A percentile compares a stretch with the other conserved stretches of the same genome.
These are phyloP conservation scores for Heliopora coerulea DNA, from an alignment of 92 coral and sea anemone species.

Conservation along the genomic window DNA sequence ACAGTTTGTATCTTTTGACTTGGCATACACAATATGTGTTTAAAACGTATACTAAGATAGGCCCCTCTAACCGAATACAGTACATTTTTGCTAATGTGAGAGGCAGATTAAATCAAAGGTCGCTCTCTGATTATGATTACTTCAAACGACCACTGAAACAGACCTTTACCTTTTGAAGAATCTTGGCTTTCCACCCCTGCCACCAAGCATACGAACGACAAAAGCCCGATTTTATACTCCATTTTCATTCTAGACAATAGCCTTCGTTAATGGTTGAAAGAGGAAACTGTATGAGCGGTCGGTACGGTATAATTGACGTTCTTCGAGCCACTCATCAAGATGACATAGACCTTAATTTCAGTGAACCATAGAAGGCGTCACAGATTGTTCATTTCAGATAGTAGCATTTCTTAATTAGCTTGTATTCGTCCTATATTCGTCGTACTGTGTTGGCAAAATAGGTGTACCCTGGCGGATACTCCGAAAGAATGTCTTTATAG, in stretches of 20 bases:
- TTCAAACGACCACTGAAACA: neutral
- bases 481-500: neutral
- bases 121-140: neutral
- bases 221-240: neutral
- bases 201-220: neutral
- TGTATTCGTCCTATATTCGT: neutral
- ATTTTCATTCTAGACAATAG: neutral
- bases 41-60: too few relatives aligned
- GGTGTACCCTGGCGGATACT: neutral
- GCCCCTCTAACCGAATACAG: too few relatives aligned
- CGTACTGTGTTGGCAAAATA: neutral
- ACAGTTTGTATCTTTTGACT: too few relatives aligned
- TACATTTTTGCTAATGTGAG: too few relatives aligned
- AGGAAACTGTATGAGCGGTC: neutral
- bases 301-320: neutral
- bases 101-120: too few relatives aligned
- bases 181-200: neutral
- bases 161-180: slow-evolving; percentile 9
- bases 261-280: neutral
- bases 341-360: neutral
- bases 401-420: neutral
- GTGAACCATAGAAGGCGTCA: neutral
- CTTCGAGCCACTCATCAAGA: neutral
- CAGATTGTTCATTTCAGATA: neutral
- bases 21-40: too few relatives aligned